Conservation (phyloP, 2,797 vertebrate genomes). For the Rhabdophis nuchalis region DNA sequence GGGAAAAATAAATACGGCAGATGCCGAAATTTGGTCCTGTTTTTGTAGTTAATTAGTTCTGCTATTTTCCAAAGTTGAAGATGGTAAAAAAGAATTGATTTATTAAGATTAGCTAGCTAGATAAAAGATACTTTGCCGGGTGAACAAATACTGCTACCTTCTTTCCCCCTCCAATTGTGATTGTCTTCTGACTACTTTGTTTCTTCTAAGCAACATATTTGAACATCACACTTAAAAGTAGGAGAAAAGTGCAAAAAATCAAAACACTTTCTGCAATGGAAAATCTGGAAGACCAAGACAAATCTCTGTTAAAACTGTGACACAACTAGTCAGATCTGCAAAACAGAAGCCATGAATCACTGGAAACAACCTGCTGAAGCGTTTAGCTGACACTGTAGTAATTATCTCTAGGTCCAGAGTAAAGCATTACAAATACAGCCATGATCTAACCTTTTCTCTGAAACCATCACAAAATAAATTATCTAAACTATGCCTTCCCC, state of each 20-base stretch:
- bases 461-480: background rate
- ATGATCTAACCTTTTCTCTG: background rate
- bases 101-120: background rate
- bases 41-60: background rate
- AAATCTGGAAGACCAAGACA: background rate
- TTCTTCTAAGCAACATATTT: background rate
- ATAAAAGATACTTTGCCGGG: background rate
- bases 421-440: background rate
- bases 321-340: background rate
- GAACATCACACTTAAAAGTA: background rate
- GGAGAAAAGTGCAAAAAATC: background rate
- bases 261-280: background rate
- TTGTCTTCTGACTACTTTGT: background rate
- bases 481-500: background rate
- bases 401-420: background rate
- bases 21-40: background rate
- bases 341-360: background rate
- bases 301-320: background rate
- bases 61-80: background rate
- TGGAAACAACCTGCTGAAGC: background rate
- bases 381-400: background rate
- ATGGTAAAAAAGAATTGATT: background rate
- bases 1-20: background rate
- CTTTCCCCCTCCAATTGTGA: background rate
- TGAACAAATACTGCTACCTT: background rate